Conservation (phyloP, 2,113 vertebrate genomes). For the Laticauda laticaudata region DNA sequence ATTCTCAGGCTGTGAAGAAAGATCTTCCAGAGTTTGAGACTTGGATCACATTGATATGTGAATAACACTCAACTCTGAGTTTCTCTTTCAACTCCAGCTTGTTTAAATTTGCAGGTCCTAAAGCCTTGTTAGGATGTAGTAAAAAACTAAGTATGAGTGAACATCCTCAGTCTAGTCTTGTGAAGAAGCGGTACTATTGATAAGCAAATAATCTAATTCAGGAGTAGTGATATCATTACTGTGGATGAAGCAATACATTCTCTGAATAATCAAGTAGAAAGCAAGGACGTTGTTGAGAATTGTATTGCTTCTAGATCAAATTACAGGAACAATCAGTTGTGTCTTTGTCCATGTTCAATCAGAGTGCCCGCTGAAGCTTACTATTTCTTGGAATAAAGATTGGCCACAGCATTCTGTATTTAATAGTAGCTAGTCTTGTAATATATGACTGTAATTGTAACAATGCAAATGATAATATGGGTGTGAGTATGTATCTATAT, state of each 20-base stretch:
- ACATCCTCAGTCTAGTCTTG: not conserved
- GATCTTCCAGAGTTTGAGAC: not conserved
- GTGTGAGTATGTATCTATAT: no score
- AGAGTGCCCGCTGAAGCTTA: not conserved
- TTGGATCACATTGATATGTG: not conserved
- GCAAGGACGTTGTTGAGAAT: not conserved
- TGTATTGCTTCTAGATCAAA: not conserved
- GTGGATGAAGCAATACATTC: not conserved
- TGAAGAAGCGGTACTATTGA: not conserved
- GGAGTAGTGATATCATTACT: not conserved
- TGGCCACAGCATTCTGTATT: not conserved
- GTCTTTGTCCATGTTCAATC: not conserved
- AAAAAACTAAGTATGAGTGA: not conserved
- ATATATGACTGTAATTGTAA: no score
- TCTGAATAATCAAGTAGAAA: not conserved
- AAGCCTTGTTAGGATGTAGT: not conserved
- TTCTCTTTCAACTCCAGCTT: not conserved
- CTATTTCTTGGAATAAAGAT: not conserved
- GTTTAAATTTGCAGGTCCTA: not conserved
- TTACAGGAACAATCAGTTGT: not conserved
- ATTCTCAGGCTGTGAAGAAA: not conserved
- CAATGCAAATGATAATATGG: no score
- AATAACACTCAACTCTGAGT: not conserved
- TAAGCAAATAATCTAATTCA: not conserved
- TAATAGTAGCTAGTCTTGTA: not conserved